phyloP scores from a whole-genome alignment of 2,113 vertebrate genomes.

The Carettochelys insculpta region DNA sequence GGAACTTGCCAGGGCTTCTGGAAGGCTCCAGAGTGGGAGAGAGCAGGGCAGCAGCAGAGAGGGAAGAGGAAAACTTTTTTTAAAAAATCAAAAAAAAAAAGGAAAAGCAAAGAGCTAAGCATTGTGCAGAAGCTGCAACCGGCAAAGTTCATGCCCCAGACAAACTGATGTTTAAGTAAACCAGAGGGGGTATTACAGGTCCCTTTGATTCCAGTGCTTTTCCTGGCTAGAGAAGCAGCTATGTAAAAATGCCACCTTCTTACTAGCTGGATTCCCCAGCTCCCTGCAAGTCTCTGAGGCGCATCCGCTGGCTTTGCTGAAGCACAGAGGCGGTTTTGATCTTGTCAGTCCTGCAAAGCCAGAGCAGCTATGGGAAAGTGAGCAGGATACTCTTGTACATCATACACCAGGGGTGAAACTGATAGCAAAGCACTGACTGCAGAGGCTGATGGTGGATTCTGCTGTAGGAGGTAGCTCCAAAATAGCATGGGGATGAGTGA shows the following conservation, averaged over 20 bases:
- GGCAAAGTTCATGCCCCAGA: slow-evolving; percentile 55
- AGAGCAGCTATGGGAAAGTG: accelerated
- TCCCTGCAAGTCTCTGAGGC: accelerated
- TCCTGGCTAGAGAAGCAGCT: background rate
- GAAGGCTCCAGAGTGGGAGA: slow-evolving; percentile 23
- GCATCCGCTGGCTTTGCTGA: background rate
- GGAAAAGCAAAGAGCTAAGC: background rate
- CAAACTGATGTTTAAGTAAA: slow-evolving; percentile 49
- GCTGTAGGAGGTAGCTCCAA: accelerated
- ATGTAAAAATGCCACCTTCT: background rate
- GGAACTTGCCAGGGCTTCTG: slow-evolving; percentile 71
- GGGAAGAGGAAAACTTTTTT: background rate
- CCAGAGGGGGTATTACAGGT: slow-evolving; percentile 8
- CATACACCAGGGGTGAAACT: accelerated
- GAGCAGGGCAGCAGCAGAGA: background rate
- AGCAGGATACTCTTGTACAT: accelerated
- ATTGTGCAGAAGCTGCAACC: slow-evolving; percentile 36
- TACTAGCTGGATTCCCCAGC: background rate
- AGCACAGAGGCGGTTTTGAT: background rate
- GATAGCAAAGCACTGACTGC: background rate
- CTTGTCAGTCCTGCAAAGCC: background rate
- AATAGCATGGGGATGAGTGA: background rate
- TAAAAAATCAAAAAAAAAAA: background rate
- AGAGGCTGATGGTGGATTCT: accelerated
- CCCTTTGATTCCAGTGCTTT: slow-evolving; percentile 33